Evolutionary conservation across 2,888 invertebrate genomes (phyloP).

Genomic region (Tetramorium bicarinatum): DNA sequence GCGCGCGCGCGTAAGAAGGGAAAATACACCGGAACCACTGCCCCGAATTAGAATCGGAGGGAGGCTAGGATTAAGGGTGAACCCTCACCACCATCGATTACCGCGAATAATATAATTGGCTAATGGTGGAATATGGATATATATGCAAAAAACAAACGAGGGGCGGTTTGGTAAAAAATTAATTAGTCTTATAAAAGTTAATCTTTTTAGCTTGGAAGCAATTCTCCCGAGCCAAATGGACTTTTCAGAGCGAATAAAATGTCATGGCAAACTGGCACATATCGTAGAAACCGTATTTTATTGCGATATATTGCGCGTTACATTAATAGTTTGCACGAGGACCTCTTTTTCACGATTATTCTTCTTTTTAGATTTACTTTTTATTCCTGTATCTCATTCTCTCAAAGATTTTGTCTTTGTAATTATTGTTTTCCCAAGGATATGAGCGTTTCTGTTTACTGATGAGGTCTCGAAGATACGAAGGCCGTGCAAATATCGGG

Average conservation of each 20-base stretch:
- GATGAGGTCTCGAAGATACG: constrained; percentile 35
- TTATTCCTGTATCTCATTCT: constrained; percentile 17
- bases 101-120: constrained; percentile 76
- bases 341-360: neutral
- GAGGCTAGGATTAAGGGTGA: constrained; percentile 18
- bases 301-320: neutral
- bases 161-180: constrained; percentile 73
- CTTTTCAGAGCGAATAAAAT: neutral
- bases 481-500: constrained; percentile 18
- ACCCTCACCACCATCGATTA: constrained; percentile 74
- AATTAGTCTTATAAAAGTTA: constrained; percentile 78
- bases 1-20: neutral
- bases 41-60: constrained; percentile 5
- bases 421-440: constrained; percentile 27
- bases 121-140: neutral
- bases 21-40: neutral
- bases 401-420: constrained; percentile 5
- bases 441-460: constrained; percentile 10
- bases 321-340: neutral
- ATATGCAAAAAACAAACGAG: neutral
- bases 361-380: neutral
- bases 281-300: neutral
- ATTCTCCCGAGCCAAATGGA: neutral
- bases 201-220: constrained; percentile 66
- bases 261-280: neutral